Evolutionary conservation across 2,888 invertebrate species (phyloP), one percentile per base, ranked within the genome.

Genomic region (Tetrapedia diversipes): DNA sequence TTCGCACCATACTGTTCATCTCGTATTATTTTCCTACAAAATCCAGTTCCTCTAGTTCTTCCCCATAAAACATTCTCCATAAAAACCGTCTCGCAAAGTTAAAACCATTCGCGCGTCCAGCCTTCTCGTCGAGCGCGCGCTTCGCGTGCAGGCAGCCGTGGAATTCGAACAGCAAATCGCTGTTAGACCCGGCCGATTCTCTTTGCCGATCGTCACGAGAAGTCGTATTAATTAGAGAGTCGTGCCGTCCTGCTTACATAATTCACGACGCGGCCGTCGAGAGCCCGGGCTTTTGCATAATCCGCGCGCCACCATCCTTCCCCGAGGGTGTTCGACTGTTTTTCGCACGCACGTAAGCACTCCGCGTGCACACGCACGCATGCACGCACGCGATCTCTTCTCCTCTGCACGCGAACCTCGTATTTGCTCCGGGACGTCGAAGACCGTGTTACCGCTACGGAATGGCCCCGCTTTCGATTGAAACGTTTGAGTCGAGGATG

Each of bases 271-370:
- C 81, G 79, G 77, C 49, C 39, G 16, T 70, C 45, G 47, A 51
- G 73, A 49, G 32, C 63, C n/a, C 66, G 53, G 41, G 77, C 81
- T 83, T 87, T 85, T 82, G 82, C 85, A 87, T 86, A 86, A 86
- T 82, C 74, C 82, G 79, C 69, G 79, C 69, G 73, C 77, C 24
- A n/a, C 61, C 32, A 34, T 63, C 53, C 43, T 77, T 73, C 68
- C 71, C 71, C 61, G 69, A 76, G 82, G 85, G 75, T 79, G 85
- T 82, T 80, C 81, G 79, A 73, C 87, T 83, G 86, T 86, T 86
- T 82, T 80, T 86, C 84, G 86, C 89, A 89, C 88, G 88, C 86
- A 85, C 81, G 84, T 69, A n/a, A n/a, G n/a, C n/a, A 56, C 32
- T 39, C 63, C 60, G 53, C 72, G 65, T 65, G 61, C 68, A 41